Evolutionary conservation across 2,113 vertebrate genomes (phyloP).

Genomic region (Phalacrocorax carbo): DNA sequence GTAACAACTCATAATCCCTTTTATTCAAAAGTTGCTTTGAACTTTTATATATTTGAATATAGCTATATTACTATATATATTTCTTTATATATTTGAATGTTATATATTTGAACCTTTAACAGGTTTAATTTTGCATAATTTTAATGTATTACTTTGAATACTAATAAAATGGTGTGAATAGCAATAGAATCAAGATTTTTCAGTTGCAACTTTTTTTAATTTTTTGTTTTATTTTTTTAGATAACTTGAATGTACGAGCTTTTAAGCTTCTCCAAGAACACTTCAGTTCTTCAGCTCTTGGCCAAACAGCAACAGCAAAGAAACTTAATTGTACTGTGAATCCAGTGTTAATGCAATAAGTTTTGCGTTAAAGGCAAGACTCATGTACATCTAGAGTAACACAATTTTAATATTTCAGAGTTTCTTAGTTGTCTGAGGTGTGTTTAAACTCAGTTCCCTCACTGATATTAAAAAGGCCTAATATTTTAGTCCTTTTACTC

Average conservation of each 20-base stretch:
- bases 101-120: not conserved
- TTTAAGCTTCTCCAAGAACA: not conserved
- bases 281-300: not conserved
- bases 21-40: not conserved
- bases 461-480: not conserved
- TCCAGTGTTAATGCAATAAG: not conserved
- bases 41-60: too few species aligned
- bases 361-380: not conserved
- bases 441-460: not conserved
- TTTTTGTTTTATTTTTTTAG: not conserved
- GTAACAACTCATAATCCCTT: not conserved
- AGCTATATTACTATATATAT: too few species aligned
- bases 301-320: not conserved
- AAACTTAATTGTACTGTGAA: not conserved
- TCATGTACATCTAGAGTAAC: not conserved
- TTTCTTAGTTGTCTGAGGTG: not conserved
- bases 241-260: not conserved
- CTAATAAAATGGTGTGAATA: not conserved
- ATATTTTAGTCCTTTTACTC: not conserved
- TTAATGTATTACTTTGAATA: not conserved
- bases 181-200: not conserved
- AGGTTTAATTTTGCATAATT: not conserved
- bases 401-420: not conserved
- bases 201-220: not conserved
- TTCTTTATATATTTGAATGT: too few species aligned